A percentile compares a stretch with the other conserved stretches of the same genome.
phyloP scores from a whole-genome alignment of 2,888 invertebrate species.

The Callimorpha dominula region DNA sequence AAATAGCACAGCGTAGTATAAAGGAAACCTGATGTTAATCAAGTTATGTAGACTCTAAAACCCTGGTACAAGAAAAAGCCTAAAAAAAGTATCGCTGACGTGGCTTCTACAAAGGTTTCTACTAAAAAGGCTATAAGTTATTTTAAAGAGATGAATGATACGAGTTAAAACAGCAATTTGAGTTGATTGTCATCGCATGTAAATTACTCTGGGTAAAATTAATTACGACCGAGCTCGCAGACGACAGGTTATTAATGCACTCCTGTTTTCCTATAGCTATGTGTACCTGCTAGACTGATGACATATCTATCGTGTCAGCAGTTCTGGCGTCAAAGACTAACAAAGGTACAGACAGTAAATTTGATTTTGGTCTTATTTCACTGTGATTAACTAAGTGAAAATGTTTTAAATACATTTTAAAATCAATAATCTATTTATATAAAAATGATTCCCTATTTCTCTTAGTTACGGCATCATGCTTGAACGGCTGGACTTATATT shows the following conservation, averaged over 20 bases:
- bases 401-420: too few relatives aligned
- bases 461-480: too few relatives aligned
- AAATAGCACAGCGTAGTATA: background rate
- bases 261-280: slow-evolving; percentile 5
- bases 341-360: slow-evolving; percentile 5
- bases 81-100: background rate
- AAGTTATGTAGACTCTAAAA: background rate
- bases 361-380: background rate
- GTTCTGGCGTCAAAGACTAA: slow-evolving; percentile 7
- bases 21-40: background rate
- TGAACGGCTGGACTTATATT: too few relatives aligned
- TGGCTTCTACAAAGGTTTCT: background rate
- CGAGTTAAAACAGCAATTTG: slow-evolving; percentile 9
- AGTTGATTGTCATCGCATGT: slow-evolving; percentile 28
- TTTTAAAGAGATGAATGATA: slow-evolving; percentile 5
- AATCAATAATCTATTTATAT: too few relatives aligned
- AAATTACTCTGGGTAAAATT: slow-evolving; percentile 27
- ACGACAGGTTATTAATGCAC: slow-evolving; percentile 31
- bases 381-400: background rate
- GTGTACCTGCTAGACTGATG: slow-evolving; percentile 11
- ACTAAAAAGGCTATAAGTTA: background rate
- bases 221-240: slow-evolving; percentile 23
- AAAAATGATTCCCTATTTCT: too few relatives aligned
- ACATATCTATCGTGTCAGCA: slow-evolving; percentile 15
- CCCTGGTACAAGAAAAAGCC: background rate